Conservation (phyloP, 2,888 invertebrate species). For the Ceramica pisi region DNA sequence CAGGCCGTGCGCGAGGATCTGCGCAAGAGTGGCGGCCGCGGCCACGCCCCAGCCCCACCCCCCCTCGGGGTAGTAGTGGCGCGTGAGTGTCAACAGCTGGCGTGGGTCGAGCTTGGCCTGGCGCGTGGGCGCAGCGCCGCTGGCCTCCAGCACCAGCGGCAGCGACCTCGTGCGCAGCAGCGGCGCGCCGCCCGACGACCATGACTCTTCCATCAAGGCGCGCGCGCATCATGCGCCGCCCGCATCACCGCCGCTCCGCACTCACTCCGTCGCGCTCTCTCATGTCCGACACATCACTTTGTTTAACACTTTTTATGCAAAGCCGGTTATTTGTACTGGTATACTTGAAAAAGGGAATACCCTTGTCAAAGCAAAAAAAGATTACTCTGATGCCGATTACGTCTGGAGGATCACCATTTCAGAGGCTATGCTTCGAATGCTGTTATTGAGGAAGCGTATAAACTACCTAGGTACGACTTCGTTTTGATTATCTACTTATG, state of each 20-base stretch:
- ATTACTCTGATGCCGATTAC: neutral
- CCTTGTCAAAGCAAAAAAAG: neutral
- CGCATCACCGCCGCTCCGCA: slow-evolving; percentile 83
- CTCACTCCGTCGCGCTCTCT: slow-evolving; percentile 75
- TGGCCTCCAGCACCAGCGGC: slow-evolving; percentile 92
- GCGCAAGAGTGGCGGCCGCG: slow-evolving; percentile 93
- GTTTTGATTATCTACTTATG: neutral
- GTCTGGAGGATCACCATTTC: slow-evolving; percentile 61
- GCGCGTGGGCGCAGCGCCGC: slow-evolving; percentile 85
- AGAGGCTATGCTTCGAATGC: neutral
- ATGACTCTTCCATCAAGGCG: slow-evolving; percentile 90
- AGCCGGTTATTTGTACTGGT: neutral
- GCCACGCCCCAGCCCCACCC: slow-evolving; percentile 97
- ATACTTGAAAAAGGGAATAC: neutral
- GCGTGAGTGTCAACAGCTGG: slow-evolving; percentile 92
- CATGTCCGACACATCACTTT: slow-evolving; percentile 82
- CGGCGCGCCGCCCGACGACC: slow-evolving; percentile 91
- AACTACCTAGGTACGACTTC: no score
- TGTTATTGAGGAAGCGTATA: neutral
- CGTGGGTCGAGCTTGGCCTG: slow-evolving; percentile 89
- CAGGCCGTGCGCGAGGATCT: slow-evolving; percentile 94
- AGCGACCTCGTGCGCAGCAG: slow-evolving; percentile 93
- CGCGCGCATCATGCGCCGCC: slow-evolving; percentile 87
- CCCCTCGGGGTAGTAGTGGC: slow-evolving; percentile 96
- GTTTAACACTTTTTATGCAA: slow-evolving; percentile 34